Base-by-base conservation (phyloP, 1,140 invertebrate genomes). In the Drosophila dunni region DNA sequence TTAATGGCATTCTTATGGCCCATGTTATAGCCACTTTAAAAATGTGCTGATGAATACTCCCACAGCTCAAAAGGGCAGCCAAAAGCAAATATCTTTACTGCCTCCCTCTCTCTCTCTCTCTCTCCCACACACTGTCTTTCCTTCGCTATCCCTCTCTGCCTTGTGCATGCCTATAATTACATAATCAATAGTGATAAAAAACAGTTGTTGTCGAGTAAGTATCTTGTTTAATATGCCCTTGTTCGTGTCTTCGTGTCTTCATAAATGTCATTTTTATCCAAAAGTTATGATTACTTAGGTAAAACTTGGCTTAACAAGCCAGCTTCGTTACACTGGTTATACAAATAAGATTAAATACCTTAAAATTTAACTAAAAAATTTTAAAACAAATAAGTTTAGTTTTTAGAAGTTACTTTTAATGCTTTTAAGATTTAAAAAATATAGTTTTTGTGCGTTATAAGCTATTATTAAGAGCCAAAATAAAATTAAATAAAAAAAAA, bases 111-210 rank as follows among this genome's bases (percentile, higher is more conserved):
- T 45, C 13, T 2, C 44, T 45, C 13, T 45, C 15, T 38, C 38
- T 10, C 38, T 5, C 5, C 15, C 15, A 8, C 44, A 7, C 44
- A 6, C n/a, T 3, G 10, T 45, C 45, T 3, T 9, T 46, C 45
- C 20, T 20, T 20, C 15, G 33, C 10, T 7, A 4, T n/a, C 24
- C 4, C 10, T 10, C 48, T 5, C 24, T 17, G 6, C 8, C 8
- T 7, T n/a, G 1, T 33, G 15, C 51, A 15, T 8, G 10, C 38
- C 50, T 54, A 40, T 64, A 64, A 64, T 64, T 64, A 64, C 50
- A 64, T 64, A 64, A 64, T 64, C 62, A 64, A 64, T 64, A 64
- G 62, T 54, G 62, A 54, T 64, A 64, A 64, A 64, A 63, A 63
- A 17, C 34, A 42, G 33, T 50, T 38, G 17, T 17, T 10, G 9